Evolutionary conservation across 2,888 invertebrate species (phyloP).

Genomic region (Arctia plantaginis): DNA sequence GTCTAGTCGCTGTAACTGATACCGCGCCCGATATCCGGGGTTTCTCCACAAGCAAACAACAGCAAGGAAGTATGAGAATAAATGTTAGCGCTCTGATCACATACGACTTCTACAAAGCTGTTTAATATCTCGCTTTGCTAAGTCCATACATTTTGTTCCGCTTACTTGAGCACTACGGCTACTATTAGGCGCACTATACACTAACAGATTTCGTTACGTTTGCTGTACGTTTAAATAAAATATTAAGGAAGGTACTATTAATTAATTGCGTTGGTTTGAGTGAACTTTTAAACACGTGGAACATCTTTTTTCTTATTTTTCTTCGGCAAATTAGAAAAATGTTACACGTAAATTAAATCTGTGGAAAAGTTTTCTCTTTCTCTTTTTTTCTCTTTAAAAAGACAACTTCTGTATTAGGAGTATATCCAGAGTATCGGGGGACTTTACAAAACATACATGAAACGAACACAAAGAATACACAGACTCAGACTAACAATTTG

Average conservation of each 20-base stretch:
- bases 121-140: conserved; percentile 41
- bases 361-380: too few relatives aligned
- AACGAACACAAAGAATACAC: too few relatives aligned
- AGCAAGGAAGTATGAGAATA: conserved; percentile 39
- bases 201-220: neutral
- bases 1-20: conserved; percentile 6
- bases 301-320: too few relatives aligned
- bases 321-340: too few relatives aligned
- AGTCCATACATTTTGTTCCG: conserved; percentile 21
- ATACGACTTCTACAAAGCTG: conserved; percentile 46
- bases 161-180: conserved; percentile 14
- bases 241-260: neutral
- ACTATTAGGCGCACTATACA: conserved; percentile 15
- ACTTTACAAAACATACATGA: too few relatives aligned
- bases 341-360: too few relatives aligned
- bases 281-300: neutral
- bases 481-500: too few relatives aligned
- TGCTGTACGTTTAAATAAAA: neutral
- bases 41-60: conserved; percentile 36
- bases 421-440: too few relatives aligned
- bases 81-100: conserved; percentile 45
- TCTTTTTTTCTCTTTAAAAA: too few relatives aligned
- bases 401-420: too few relatives aligned
- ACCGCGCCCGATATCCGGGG: conserved; percentile 13
- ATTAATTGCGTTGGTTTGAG: neutral